A percentile compares a stretch with the other conserved stretches of the same genome.
These are phyloP conservation scores for Bombus sylvicola DNA, from an alignment of 1,140 invertebrate species.

Conservation along the genomic window DNA sequence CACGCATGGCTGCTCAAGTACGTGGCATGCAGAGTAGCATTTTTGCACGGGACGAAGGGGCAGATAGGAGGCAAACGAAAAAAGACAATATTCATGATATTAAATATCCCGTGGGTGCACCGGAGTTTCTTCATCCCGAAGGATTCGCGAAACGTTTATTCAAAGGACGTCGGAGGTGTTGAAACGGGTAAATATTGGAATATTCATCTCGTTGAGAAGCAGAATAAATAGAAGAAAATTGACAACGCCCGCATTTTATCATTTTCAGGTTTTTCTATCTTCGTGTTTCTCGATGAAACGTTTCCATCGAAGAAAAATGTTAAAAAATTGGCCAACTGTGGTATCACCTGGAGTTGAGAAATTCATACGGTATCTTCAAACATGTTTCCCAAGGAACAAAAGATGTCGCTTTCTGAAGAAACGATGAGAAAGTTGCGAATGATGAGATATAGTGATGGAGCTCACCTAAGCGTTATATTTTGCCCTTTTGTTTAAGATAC, in stretches of 20 bases:
- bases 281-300: no score
- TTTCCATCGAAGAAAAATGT: no score
- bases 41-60: background rate
- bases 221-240: background rate
- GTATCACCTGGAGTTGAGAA: no score
- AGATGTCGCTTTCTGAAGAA: no score
- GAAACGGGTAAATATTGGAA: conserved; percentile 11
- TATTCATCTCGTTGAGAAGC: background rate
- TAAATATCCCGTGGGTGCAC: background rate
- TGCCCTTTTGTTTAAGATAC: no score
- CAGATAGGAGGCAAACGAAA: background rate
- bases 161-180: background rate
- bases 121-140: background rate
- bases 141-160: background rate
- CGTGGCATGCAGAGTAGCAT: background rate
- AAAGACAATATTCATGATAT: background rate
- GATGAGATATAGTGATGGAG: no score
- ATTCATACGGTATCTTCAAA: no score
- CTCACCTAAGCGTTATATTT: no score
- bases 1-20: background rate
- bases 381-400: no score
- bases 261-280: no score
- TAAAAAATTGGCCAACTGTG: no score
- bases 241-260: background rate
- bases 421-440: no score